Evolutionary conservation across 92 coral and sea anemone genomes (phyloP), one percentile per base, ranked within the genome.

Genomic region (Epizoanthus illoricatus): DNA sequence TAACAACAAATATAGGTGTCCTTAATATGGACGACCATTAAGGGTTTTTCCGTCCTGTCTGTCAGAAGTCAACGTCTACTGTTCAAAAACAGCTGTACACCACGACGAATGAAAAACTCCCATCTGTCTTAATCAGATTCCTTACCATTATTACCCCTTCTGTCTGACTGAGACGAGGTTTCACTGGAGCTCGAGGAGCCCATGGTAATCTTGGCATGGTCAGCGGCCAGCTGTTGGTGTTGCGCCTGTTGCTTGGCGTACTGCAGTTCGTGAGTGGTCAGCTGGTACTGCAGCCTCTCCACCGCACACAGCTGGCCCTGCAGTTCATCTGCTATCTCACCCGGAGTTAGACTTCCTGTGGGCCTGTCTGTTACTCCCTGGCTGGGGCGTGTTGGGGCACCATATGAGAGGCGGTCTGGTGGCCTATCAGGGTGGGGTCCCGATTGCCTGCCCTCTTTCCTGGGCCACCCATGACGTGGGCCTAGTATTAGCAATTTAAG

Each of bases 221-320:
- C 98, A 81, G 95, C 95, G 86, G 95, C 94, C 59, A 56, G 58
- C 80, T 79, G 92, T 57, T 93, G 86, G 57, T 79, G 91, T n/a
- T 84, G 90, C 18, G 85, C 87, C 87, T 91, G 89, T 87, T 90
- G 94, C 87, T 91, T 94, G 62, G 98, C 98, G 60, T 87, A 95
- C 81, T 93, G 95, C 68, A 95, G 92, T 64, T 95, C 98, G 64
- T 90, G 97, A 15, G 95, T 81, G 6, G 98, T 95, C 59, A 95
- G 90, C 56, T 92, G 98, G 81, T 95, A 95, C 62, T 95, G 98
- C 57, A 95, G 89, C 33, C 88, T 94, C 84, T 95, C 97, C 85
- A 95, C 89, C 13, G 95, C 97, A 80, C 86, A 87, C 16, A 95
- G 91, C 59, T 93, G 87, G 81, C 92, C 86, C 67, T 86, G 97